Conservation (phyloP, 2,888 invertebrate genomes). For the Chrysolina americana region DNA sequence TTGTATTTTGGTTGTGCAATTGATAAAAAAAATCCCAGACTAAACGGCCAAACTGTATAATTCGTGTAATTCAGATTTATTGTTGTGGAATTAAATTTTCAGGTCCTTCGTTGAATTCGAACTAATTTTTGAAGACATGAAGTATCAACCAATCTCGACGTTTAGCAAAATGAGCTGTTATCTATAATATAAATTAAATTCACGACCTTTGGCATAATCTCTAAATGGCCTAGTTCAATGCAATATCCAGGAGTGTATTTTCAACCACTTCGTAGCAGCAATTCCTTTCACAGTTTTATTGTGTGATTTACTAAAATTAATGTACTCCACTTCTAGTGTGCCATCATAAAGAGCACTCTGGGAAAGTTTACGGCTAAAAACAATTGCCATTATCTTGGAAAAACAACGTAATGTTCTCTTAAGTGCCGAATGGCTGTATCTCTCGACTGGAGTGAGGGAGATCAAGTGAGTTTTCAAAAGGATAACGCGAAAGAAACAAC, state of each 20-base stretch:
- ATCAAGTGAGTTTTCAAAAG: conserved; percentile 33
- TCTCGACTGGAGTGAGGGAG: conserved; percentile 33
- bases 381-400: conserved; percentile 50
- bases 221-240: background rate
- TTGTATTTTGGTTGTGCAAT: too few species aligned
- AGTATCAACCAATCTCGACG: too few species aligned
- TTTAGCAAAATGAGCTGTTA: too few species aligned
- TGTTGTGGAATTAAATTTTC: too few species aligned
- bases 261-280: background rate
- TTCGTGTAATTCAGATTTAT: too few species aligned
- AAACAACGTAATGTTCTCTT: conserved; percentile 52
- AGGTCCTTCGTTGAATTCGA: too few species aligned
- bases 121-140: too few species aligned
- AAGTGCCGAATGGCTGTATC: conserved; percentile 44
- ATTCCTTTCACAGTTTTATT: conserved; percentile 20
- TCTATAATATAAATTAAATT: too few species aligned
- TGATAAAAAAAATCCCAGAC: too few species aligned
- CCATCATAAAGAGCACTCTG: conserved; percentile 41
- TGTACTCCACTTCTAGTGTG: conserved; percentile 32
- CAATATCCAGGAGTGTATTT: background rate
- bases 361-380: conserved; percentile 48
- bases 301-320: conserved; percentile 32
- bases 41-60: too few species aligned
- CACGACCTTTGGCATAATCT: too few species aligned
- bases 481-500: conserved; percentile 24